phyloP scores from a whole-genome alignment of 23 tunicate species.

The Ascidia mentula region DNA sequence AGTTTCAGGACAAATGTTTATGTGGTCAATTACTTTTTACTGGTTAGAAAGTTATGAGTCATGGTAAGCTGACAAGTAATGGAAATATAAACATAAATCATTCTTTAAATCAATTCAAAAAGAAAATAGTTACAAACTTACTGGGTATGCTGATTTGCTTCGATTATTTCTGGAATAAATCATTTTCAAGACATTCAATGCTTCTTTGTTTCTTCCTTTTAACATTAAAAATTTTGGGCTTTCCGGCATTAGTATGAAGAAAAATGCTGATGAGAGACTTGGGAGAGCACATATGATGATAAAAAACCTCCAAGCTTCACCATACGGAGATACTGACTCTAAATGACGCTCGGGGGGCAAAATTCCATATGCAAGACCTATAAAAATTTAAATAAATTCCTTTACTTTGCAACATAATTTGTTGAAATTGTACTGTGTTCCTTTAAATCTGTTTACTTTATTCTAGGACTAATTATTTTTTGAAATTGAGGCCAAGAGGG shows the following conservation, averaged over 20 bases:
- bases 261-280: slow-evolving; percentile 58
- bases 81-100: too few species aligned
- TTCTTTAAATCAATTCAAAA: too few species aligned
- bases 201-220: slow-evolving; percentile 36
- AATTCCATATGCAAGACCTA: slow-evolving; percentile 64
- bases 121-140: neutral
- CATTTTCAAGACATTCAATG: slow-evolving; percentile 39
- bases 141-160: neutral
- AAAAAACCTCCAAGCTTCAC: slow-evolving; percentile 76
- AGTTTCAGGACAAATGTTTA: too few species aligned
- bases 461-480: too few species aligned
- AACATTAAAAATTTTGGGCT: slow-evolving; percentile 70
- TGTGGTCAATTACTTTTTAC: too few species aligned
- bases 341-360: slow-evolving; percentile 28
- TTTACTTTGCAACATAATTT: too few species aligned
- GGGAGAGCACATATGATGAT: slow-evolving; percentile 76
- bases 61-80: too few species aligned
- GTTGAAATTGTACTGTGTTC: too few species aligned
- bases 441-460: too few species aligned
- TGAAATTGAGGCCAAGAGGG: too few species aligned
- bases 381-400: neutral
- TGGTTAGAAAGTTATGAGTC: too few species aligned
- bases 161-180: slow-evolving; percentile 43
- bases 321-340: slow-evolving; percentile 35
- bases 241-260: slow-evolving; percentile 80